Percentiles rank a stretch among this genome's conserved stretches.
These are phyloP conservation scores for Falco columbarius DNA, from an alignment of 2,797 vertebrate genomes.

Conservation along the genomic window DNA sequence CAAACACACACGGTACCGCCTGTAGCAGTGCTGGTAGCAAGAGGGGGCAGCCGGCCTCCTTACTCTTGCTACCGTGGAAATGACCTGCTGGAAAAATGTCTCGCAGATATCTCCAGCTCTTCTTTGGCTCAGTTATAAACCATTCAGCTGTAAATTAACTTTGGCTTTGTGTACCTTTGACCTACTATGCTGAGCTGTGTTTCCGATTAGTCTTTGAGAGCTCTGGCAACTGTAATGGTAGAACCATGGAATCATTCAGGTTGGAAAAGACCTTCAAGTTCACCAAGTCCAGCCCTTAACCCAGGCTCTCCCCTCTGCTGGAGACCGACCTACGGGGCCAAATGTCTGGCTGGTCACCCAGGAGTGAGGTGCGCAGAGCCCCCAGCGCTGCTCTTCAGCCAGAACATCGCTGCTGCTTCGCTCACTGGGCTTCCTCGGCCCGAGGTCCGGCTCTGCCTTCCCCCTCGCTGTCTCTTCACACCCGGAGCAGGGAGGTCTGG, in stretches of 20 bases:
- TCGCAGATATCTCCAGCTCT: fast-evolving
- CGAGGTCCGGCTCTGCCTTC: not conserved
- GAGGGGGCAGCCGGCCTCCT: not conserved
- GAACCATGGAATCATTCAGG: too few species aligned
- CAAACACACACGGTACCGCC: not conserved
- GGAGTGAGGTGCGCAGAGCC: fast-evolving
- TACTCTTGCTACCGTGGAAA: not conserved
- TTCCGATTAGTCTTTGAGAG: not conserved
- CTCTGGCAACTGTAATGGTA: not conserved
- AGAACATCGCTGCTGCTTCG: fast-evolving
- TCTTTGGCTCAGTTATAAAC: not conserved
- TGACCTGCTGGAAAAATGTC: not conserved
- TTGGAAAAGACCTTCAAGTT: too few species aligned
- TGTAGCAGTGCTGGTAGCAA: not conserved
- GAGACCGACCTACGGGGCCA: fast-evolving
- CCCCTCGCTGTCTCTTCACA: not conserved
- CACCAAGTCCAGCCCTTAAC: not conserved
- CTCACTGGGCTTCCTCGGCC: not conserved
- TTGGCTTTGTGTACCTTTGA: not conserved
- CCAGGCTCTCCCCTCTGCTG: not conserved
- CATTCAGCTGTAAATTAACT: fast-evolving
- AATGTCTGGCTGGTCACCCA: fast-evolving
- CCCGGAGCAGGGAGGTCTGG: too few species aligned
- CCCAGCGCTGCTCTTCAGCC: fast-evolving
- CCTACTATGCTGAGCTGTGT: fast-evolving